Evolutionary conservation across 2,797 vertebrate species (phyloP).

Genomic region (Gastrophryne carolinensis): DNA sequence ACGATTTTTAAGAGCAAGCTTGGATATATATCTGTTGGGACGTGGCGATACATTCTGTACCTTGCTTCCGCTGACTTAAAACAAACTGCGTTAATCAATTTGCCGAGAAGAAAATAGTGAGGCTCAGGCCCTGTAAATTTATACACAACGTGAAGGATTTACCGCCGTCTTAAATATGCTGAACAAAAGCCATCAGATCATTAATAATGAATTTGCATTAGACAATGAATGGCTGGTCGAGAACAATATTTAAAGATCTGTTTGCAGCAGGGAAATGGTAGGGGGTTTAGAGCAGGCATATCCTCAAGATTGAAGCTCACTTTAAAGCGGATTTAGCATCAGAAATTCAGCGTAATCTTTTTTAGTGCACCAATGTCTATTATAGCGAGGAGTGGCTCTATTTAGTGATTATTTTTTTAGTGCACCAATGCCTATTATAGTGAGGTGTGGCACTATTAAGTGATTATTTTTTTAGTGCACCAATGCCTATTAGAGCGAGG

Average conservation of each 20-base stretch:
- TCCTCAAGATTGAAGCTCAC: no score
- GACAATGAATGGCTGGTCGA: slow-evolving; percentile 21
- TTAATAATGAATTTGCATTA: slow-evolving; percentile 32
- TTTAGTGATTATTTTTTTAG: no score
- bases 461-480: no score
- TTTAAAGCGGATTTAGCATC: no score
- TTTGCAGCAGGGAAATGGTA: background rate
- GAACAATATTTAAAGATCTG: slow-evolving; percentile 32
- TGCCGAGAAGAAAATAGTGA: slow-evolving; percentile 23
- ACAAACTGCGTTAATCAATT: slow-evolving; percentile 38
- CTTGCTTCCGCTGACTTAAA: background rate
- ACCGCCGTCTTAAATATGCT: slow-evolving; percentile 26
- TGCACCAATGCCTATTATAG: no score
- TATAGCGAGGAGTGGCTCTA: no score
- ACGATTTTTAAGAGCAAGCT: slow-evolving; percentile 70
- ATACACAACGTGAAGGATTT: slow-evolving; percentile 14
- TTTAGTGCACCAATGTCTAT: no score
- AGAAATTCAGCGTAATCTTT: no score
- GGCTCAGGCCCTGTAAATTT: slow-evolving; percentile 8
- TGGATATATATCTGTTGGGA: slow-evolving; percentile 59
- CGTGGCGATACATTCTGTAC: slow-evolving; percentile 60
- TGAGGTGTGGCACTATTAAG: no score
- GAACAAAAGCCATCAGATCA: slow-evolving; percentile 30
- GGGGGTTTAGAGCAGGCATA: no score
- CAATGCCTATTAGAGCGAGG: no score